Evolutionary conservation across 2,797 vertebrate species (phyloP).

Genomic region (Lophotriccus pileatus): DNA sequence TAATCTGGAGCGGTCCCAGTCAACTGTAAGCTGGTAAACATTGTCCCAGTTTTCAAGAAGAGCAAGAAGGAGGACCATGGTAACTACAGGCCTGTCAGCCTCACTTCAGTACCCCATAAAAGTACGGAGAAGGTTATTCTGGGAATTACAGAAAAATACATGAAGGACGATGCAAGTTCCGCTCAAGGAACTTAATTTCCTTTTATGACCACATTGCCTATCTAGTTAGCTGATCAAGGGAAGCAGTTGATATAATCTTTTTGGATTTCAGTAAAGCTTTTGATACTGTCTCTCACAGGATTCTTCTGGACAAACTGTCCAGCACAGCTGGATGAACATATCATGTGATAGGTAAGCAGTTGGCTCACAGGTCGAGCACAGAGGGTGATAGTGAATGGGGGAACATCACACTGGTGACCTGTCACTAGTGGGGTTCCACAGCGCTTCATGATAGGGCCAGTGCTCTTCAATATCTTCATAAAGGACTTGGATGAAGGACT

Average conservation of each 20-base stretch:
- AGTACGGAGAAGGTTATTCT: not conserved
- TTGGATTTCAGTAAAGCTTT: not conserved
- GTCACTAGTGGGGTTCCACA: not conserved
- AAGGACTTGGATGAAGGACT: not conserved
- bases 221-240: too few species aligned
- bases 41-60: not conserved
- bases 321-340: not conserved
- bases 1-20: not conserved
- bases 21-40: not conserved
- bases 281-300: not conserved
- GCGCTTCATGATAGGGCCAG: not conserved
- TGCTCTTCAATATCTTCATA: not conserved
- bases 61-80: not conserved
- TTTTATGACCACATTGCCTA: not conserved
- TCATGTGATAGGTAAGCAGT: not conserved
- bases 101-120: not conserved
- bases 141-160: not conserved
- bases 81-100: not conserved
- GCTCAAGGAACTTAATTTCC: not conserved
- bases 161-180: not conserved
- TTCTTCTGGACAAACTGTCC: not conserved
- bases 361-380: not conserved
- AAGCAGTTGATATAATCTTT: not conserved
- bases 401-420: not conserved
- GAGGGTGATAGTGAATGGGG: not conserved